Base-by-base conservation (phyloP, 2,888 invertebrate species). In the Mechanitis mazaeus region DNA sequence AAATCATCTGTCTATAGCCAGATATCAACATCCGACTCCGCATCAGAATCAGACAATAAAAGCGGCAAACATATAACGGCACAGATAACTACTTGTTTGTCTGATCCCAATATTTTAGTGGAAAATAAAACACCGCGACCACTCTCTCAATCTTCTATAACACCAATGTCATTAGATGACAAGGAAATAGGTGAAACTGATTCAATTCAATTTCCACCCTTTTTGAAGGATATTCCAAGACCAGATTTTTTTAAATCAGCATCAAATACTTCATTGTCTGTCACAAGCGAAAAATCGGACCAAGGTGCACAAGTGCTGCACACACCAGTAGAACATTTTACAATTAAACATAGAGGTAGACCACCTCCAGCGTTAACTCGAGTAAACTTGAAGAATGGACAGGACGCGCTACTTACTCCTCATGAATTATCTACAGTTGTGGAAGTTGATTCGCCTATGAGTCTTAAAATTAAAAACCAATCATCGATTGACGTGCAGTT, bases 351-450 rank as follows among this genome's bases (percentile, higher is more conserved):
- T 59, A 83, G 80, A 70, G 72, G 71, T 2, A 84, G 77, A 65
- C 90, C 90, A 28, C 90, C 90, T n/a, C 82, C 90, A n/a, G 87
- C 87, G 3, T 71, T 89, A 38, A 79, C 83, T 31, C 80, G 89
- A 35, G 74, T 84, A 54, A 75, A 80, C 73, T 76, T 87, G 56
- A 90, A 84, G 75, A 73, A 79, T 64, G 76, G 72, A 2, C 77
- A 81, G 64, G 86, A 84, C 47, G 68, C 66, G n/a, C 59, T 72
- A 61, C 65, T 85, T n/a, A 68, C 81, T 58, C 90, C 90, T 0
- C 94, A 93, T 71, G 94, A 94, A 76, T 79, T 94, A 54, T 94
- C 94, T 6, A 94, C 94, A 2, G 94, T 94, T 54, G 80, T 92
- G 1, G 94, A 94, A 80, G 92, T 93, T 3, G 94, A 94, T 68